A percentile compares a stretch with the other conserved stretches of the same genome.
Conservation (phyloP, 2,113 vertebrate genomes). For the Microtus oregoni region DNA sequence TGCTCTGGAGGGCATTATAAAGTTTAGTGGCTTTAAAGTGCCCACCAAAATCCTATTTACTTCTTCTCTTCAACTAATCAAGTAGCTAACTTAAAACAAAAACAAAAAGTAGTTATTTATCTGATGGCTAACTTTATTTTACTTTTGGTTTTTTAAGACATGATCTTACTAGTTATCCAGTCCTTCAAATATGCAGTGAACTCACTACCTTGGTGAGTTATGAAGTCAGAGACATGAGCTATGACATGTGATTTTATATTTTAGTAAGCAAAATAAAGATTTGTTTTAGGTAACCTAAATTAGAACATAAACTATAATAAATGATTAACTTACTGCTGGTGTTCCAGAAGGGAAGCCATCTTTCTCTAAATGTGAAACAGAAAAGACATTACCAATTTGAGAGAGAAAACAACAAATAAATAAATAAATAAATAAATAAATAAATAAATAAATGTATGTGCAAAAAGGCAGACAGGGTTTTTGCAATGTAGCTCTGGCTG, state of each 20-base stretch:
- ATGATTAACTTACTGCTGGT: constrained; percentile 91
- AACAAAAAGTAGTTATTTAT: constrained; percentile 18
- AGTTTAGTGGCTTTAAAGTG: constrained; percentile 18
- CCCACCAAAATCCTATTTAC: not conserved
- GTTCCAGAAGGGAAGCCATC: constrained; percentile 94
- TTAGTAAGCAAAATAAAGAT: constrained; percentile 46
- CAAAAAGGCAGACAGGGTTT: not conserved
- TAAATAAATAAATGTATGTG: no score
- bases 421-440: not conserved
- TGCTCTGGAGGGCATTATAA: not conserved
- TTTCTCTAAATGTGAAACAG: constrained; percentile 90
- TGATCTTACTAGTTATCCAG: not conserved
- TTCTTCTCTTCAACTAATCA: constrained; percentile 52
- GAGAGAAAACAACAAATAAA: constrained; percentile 14
- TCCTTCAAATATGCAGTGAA: not conserved
- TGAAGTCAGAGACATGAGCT: not conserved
- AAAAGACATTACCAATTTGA: constrained; percentile 64
- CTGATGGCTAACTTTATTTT: constrained; percentile 41
- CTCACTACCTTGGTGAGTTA: not conserved
- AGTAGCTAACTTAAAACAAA: not conserved
- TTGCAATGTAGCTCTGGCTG: not conserved
- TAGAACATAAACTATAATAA: constrained; percentile 9
- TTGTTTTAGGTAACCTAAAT: constrained; percentile 29
- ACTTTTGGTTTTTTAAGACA: not conserved
- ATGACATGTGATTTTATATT: not conserved